phyloP scores from a whole-genome alignment of 2,888 invertebrate species.

The Synanthedon myopaeformis region DNA sequence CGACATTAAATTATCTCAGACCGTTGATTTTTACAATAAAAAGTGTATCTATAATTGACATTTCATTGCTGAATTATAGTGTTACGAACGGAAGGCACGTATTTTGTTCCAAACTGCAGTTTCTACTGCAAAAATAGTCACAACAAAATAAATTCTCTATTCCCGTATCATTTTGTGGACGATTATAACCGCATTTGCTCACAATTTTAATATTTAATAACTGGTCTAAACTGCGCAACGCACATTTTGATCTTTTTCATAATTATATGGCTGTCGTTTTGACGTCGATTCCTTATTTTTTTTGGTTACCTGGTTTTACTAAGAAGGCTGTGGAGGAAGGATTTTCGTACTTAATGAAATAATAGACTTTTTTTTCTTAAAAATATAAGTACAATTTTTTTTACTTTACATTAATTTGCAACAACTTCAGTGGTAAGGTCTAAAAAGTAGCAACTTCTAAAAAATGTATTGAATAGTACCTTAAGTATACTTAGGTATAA shows the following conservation, averaged over 20 bases:
- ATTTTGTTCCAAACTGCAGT: constrained; percentile 2
- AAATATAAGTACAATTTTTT: no score
- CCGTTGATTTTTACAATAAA: constrained; percentile 44
- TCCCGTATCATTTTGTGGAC: constrained; percentile 45
- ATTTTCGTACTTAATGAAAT: constrained; percentile 1
- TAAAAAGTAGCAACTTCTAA: no score
- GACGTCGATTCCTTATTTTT: constrained; percentile 44
- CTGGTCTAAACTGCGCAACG: constrained; percentile 37
- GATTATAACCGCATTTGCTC: constrained; percentile 66
- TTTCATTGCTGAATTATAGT: constrained; percentile 30
- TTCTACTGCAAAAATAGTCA: constrained; percentile 24
- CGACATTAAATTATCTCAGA: constrained; percentile 35
- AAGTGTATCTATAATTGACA: constrained; percentile 25
- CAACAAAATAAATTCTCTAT: constrained; percentile 35
- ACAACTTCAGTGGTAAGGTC: no score
- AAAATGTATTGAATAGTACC: no score
- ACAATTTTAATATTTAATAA: constrained; percentile 54
- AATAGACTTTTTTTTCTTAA: constrained; percentile 13
- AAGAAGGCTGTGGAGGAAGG: constrained; percentile 29
- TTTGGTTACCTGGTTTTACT: constrained; percentile 46
- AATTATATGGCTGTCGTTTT: constrained; percentile 54
- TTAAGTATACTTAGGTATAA: no score
- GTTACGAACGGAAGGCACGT: constrained; percentile 49
- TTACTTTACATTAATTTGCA: no score
- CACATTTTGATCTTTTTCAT: constrained; percentile 53